Conservation (phyloP, 2,888 invertebrate genomes). For the Apamea epomidion region DNA sequence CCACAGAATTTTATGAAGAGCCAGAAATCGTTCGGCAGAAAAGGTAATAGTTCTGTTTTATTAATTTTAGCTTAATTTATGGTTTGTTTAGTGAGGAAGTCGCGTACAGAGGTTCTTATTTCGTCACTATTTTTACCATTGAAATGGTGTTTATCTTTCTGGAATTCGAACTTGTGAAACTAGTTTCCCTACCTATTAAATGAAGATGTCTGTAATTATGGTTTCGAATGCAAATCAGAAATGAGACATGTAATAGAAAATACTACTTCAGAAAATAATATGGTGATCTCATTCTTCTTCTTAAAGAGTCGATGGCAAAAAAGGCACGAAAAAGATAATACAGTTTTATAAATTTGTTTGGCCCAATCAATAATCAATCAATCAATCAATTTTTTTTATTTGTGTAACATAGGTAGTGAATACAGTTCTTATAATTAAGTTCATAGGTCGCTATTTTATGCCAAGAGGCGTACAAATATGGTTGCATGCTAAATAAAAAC, state of each 20-base stretch:
- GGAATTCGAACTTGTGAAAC: neutral
- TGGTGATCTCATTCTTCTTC: neutral
- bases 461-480: no score
- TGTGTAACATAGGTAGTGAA: no score
- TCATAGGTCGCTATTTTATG: no score
- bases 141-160: neutral
- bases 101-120: slow-evolving; percentile 1
- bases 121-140: neutral
- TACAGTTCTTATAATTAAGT: no score
- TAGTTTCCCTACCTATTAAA: neutral
- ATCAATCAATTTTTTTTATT: no score
- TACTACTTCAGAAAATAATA: neutral
- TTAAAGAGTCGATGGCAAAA: neutral
- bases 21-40: slow-evolving; percentile 44
- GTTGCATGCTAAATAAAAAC: no score
- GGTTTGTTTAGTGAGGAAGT: neutral
- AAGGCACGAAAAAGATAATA: neutral
- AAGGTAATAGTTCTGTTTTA: slow-evolving; percentile 58
- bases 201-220: neutral
- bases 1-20: slow-evolving; percentile 40
- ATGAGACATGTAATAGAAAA: neutral
- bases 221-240: neutral
- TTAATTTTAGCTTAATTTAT: neutral
- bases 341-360: neutral
- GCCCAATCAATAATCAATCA: neutral